phyloP scores from a whole-genome alignment of 1,140 invertebrate species.

The Lepidurus couesii region DNA sequence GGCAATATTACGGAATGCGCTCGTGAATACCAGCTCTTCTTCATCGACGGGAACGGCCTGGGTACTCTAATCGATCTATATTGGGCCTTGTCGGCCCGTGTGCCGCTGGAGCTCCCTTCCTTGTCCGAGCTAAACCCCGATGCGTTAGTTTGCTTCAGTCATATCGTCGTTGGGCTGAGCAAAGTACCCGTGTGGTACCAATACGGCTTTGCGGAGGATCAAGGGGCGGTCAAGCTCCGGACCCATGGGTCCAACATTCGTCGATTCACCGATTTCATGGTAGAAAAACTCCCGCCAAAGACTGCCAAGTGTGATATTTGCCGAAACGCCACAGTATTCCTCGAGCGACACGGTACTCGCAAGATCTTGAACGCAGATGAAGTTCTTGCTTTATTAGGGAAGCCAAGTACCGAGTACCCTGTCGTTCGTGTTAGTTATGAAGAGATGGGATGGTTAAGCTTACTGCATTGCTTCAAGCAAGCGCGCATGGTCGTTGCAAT shows the following conservation, averaged over 20 bases:
- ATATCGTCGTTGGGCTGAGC: constrained; percentile 45
- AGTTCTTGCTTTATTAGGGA: constrained; percentile 39
- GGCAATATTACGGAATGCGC: constrained; percentile 41
- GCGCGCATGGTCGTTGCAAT: constrained; percentile 43
- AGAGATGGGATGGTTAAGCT: constrained; percentile 34
- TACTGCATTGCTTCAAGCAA: constrained; percentile 41
- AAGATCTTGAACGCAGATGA: constrained; percentile 49
- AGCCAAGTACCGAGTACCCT: background rate
- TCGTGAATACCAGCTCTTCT: constrained; percentile 36
- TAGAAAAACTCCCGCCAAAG: background rate
- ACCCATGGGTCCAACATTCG: background rate
- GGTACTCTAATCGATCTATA: constrained; percentile 38
- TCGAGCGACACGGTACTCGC: constrained; percentile 47
- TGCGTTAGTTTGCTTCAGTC: constrained; percentile 45
- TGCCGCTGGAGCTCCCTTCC: constrained; percentile 33
- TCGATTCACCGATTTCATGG: background rate
- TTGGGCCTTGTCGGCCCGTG: constrained; percentile 32
- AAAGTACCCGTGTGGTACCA: constrained; percentile 34
- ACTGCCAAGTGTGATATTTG: constrained; percentile 37
- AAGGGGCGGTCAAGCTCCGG: background rate
- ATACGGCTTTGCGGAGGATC: background rate
- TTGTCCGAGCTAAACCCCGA: constrained; percentile 28
- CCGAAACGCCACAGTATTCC: constrained; percentile 54
- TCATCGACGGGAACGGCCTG: constrained; percentile 36
- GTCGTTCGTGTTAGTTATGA: background rate